phyloP scores from a whole-genome alignment of 1,140 invertebrate species.

The Drosophila baimaii region DNA sequence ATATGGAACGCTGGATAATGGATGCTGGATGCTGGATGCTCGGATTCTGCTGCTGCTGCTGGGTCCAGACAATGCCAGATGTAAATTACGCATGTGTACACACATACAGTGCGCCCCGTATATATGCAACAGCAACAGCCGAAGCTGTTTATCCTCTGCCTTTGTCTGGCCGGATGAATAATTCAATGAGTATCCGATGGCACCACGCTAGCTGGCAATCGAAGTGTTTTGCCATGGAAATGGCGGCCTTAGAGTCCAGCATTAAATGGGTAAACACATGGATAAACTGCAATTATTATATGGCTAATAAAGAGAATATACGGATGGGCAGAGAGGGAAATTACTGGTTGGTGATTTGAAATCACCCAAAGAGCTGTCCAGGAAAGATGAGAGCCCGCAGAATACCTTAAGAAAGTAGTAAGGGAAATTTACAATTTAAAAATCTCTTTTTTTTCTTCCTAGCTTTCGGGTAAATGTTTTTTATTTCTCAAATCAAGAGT shows the following conservation, averaged over 20 bases:
- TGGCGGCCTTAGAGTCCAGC: conserved; percentile 1
- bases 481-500: not conserved
- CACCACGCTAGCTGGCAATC: not conserved
- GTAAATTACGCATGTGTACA: conserved; percentile 19
- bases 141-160: not conserved
- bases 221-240: conserved; percentile 10
- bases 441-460: too few relatives aligned
- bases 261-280: not conserved
- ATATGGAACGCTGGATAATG: conserved; percentile 41
- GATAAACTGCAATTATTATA: conserved; percentile 2
- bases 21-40: conserved; percentile 10
- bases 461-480: too few relatives aligned
- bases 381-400: too few relatives aligned
- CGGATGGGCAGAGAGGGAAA: not conserved
- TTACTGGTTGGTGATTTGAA: not conserved
- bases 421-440: too few relatives aligned
- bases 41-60: not conserved
- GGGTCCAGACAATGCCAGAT: conserved; percentile 32
- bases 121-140: conserved; percentile 30
- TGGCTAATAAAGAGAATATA: not conserved
- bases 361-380: not conserved
- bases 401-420: too few relatives aligned
- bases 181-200: conserved; percentile 6
- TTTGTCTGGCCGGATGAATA: conserved; percentile 25
- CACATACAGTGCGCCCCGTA: conserved; percentile 24